These are phyloP conservation scores for Centropyge bicolor DNA, from an alignment of 2,797 vertebrate genomes.

Conservation along the genomic window DNA sequence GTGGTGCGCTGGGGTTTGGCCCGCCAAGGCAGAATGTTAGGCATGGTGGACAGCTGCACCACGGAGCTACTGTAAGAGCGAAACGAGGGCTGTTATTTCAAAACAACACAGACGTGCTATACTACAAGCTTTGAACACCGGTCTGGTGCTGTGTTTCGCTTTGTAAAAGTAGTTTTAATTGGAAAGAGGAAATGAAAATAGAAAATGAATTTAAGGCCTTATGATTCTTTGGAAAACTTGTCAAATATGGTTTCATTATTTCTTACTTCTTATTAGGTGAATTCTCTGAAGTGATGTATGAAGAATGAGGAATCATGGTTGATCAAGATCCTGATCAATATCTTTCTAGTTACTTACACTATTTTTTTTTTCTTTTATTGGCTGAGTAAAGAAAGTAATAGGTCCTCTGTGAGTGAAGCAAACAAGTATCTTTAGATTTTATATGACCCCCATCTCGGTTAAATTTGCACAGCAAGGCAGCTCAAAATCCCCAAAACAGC, in stretches of 20 bases:
- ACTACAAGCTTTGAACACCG: constrained; percentile 7
- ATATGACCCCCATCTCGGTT: neutral
- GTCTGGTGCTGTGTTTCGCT: constrained; percentile 31
- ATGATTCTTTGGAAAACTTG: constrained; percentile 50
- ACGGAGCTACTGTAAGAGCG: constrained; percentile 68
- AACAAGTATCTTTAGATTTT: neutral
- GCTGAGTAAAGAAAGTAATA: neutral
- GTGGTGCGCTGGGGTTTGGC: constrained; percentile 80
- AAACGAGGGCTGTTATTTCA: constrained; percentile 25
- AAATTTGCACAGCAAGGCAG: constrained; percentile 3
- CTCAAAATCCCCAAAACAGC: constrained; percentile 51
- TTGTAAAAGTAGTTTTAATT: constrained; percentile 20
- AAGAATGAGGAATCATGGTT: neutral
- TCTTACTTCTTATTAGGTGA: neutral
- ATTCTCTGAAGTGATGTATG: constrained; percentile 44
- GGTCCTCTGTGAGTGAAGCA: neutral
- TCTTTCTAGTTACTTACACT: neutral
- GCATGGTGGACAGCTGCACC: constrained; percentile 84
- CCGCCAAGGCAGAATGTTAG: constrained; percentile 81
- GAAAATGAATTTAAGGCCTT: neutral
- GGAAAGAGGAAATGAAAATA: constrained; percentile 68
- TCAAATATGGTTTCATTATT: constrained; percentile 46
- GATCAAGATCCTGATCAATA: neutral
- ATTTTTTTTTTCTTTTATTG: neutral
- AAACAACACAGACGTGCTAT: constrained; percentile 45